These are phyloP conservation scores for Philotrypesis tridentata DNA, from an alignment of 1,140 invertebrate genomes.

Conservation along the genomic window DNA sequence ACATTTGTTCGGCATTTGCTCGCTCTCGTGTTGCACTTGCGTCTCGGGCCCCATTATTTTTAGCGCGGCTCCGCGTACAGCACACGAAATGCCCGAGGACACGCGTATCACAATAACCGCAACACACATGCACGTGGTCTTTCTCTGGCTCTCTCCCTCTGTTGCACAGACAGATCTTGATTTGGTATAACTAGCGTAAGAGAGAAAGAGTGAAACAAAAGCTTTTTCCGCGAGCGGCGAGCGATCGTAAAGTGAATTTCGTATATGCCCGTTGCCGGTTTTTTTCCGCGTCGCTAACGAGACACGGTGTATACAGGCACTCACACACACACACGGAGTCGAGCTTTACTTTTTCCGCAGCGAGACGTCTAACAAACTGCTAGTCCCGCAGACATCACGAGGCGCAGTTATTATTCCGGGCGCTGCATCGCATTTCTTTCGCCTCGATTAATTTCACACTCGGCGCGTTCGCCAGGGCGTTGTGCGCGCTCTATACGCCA, in stretches of 20 bases:
- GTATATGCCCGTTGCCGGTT: not conserved
- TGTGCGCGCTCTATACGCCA: not conserved
- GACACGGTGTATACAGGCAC: not conserved
- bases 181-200: constrained; percentile 34
- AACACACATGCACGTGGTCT: constrained; percentile 3
- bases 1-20: constrained; percentile 33
- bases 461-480: not conserved
- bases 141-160: not conserved
- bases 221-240: constrained; percentile 35
- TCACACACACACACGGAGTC: not conserved
- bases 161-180: constrained; percentile 30
- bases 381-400: not conserved
- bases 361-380: not conserved
- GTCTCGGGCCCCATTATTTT: constrained; percentile 35
- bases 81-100: constrained; percentile 47
- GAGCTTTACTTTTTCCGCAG: not conserved
- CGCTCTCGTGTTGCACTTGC: constrained; percentile 32
- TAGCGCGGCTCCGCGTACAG: constrained; percentile 14
- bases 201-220: not conserved
- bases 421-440: not conserved
- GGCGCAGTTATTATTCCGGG: not conserved
- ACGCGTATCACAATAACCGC: constrained; percentile 31
- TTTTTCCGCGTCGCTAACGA: constrained; percentile 34
- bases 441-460: not conserved
- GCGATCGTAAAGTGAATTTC: constrained; percentile 31